A percentile compares a stretch with the other conserved stretches of the same genome.
phyloP scores from a whole-genome alignment of 2,888 invertebrate species.

The Hesperia comma region DNA sequence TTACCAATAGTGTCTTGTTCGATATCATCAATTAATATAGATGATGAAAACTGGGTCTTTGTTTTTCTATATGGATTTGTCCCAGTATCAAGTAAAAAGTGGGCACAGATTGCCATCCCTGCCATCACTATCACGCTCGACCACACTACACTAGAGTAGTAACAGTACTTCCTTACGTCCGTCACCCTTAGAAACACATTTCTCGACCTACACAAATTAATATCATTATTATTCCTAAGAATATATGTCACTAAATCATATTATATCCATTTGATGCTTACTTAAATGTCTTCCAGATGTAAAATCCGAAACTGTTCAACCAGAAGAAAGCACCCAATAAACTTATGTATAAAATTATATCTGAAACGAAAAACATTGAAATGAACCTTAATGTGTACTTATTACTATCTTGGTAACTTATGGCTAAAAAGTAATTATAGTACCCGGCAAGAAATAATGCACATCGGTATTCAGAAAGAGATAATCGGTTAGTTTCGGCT shows the following conservation, averaged over 20 bases:
- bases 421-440: no score
- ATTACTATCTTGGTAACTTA: no score
- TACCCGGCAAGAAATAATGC: no score
- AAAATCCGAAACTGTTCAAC: slow-evolving; percentile 93
- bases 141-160: slow-evolving; percentile 93
- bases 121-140: slow-evolving; percentile 88
- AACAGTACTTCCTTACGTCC: slow-evolving; percentile 93
- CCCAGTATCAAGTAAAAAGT: slow-evolving; percentile 89
- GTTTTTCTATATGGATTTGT: slow-evolving; percentile 79
- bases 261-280: slow-evolving; percentile 59
- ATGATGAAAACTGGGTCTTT: slow-evolving; percentile 67
- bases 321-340: slow-evolving; percentile 93
- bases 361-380: slow-evolving; percentile 76
- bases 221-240: slow-evolving; percentile 36
- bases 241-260: slow-evolving; percentile 29
- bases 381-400: no score
- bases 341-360: slow-evolving; percentile 90
- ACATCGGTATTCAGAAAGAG: no score
- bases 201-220: slow-evolving; percentile 85
- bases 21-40: slow-evolving; percentile 79
- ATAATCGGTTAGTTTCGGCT: no score
- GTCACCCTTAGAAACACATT: slow-evolving; percentile 93
- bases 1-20: slow-evolving; percentile 89
- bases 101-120: slow-evolving; percentile 90
- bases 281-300: slow-evolving; percentile 95